Conservation (phyloP, 1,140 invertebrate species). For the Latrodectus geometricus region DNA sequence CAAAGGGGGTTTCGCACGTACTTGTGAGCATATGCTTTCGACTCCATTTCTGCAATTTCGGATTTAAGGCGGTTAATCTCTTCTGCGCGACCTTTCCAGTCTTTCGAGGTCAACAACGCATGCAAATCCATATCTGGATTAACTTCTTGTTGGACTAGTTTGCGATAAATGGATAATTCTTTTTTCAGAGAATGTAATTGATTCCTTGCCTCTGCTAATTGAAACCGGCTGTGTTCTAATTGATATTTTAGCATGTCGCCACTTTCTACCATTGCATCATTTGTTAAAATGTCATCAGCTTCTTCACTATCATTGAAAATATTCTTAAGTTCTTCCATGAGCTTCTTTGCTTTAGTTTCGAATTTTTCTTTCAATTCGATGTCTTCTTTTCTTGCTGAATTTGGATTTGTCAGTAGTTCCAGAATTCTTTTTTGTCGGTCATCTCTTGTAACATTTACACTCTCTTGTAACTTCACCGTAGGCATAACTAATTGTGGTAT, state of each 20-base stretch:
- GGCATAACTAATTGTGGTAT: conserved; percentile 14
- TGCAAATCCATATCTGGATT: neutral
- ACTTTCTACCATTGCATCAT: neutral
- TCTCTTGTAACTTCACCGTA: neutral
- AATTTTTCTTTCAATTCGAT: conserved; percentile 14
- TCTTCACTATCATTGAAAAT: neutral
- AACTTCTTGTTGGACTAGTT: conserved; percentile 10
- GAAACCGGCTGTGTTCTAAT: conserved; percentile 30
- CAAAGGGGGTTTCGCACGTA: conserved; percentile 25
- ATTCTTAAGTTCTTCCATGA: neutral
- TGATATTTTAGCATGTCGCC: conserved; percentile 10
- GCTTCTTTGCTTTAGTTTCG: neutral
- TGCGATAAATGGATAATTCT: conserved; percentile 5
- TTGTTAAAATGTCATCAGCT: neutral
- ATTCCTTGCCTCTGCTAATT: conserved; percentile 26
- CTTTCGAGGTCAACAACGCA: neutral
- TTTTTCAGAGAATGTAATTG: conserved; percentile 34
- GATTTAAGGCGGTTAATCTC: conserved; percentile 31
- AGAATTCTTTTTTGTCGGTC: neutral
- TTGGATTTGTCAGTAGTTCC: neutral
- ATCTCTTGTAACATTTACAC: neutral
- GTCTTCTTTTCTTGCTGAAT: neutral
- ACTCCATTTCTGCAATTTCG: conserved; percentile 31
- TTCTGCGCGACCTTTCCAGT: conserved; percentile 29
- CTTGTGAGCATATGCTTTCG: conserved; percentile 33